These are phyloP conservation scores for Aethes cnicana DNA, from an alignment of 2,888 invertebrate species.

Conservation along the genomic window DNA sequence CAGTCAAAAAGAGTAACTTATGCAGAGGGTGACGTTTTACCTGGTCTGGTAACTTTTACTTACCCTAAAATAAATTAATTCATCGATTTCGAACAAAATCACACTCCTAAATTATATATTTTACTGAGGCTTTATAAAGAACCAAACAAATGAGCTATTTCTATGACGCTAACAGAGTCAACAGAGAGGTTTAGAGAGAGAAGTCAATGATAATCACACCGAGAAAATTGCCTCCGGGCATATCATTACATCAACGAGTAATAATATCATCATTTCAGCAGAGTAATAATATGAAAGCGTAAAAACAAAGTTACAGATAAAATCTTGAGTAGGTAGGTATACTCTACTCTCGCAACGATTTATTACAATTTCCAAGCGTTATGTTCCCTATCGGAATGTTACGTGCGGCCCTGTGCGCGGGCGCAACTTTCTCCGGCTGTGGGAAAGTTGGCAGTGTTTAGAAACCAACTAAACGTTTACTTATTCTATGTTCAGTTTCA, in stretches of 20 bases:
- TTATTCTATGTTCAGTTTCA: slow-evolving; percentile 38
- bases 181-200: too few relatives aligned
- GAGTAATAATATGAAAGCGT: not conserved
- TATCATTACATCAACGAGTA: too few relatives aligned
- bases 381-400: slow-evolving; percentile 66
- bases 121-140: too few relatives aligned
- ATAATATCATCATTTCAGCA: too few relatives aligned
- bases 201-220: too few relatives aligned
- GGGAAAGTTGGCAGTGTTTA: slow-evolving; percentile 75
- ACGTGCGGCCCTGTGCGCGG: slow-evolving; percentile 59
- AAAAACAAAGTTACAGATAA: not conserved
- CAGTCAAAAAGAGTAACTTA: slow-evolving; percentile 8
- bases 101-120: too few relatives aligned
- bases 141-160: too few relatives aligned
- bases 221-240: too few relatives aligned
- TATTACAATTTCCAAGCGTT: slow-evolving; percentile 48
- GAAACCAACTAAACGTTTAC: slow-evolving; percentile 64
- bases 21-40: slow-evolving; percentile 3
- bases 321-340: slow-evolving; percentile 1
- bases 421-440: slow-evolving; percentile 74
- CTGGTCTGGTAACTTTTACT: too few relatives aligned
- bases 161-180: too few relatives aligned
- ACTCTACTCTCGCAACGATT: slow-evolving; percentile 35
- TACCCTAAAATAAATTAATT: not conserved
- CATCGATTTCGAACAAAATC: not conserved